Conservation (phyloP, 2,888 invertebrate species). For the Luperina nickerlii region DNA sequence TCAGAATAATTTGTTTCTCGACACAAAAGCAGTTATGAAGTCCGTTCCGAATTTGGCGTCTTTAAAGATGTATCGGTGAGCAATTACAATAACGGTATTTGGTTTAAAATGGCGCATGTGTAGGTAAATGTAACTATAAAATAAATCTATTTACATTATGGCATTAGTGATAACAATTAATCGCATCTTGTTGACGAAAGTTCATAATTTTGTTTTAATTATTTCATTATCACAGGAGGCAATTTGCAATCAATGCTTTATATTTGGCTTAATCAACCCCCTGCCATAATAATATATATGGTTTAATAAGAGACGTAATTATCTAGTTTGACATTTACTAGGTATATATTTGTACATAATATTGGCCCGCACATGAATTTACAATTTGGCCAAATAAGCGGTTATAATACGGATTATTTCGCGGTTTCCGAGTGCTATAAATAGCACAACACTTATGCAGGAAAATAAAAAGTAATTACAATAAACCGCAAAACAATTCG, state of each 20-base stretch:
- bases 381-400: conserved; percentile 57
- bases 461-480: conserved; percentile 18
- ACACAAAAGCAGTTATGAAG: conserved; percentile 46
- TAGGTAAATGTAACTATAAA: conserved; percentile 66
- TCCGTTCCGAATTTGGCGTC: conserved; percentile 66
- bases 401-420: conserved; percentile 29
- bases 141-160: conserved; percentile 69
- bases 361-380: conserved; percentile 55
- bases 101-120: conserved; percentile 74
- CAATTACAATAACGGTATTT: conserved; percentile 73
- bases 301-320: conserved; percentile 19
- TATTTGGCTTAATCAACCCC: conserved; percentile 47
- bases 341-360: conserved; percentile 55
- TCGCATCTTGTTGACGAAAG: conserved; percentile 49
- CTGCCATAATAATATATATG: conserved; percentile 25
- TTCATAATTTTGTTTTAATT: conserved; percentile 41
- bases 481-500: conserved; percentile 30
- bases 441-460: conserved; percentile 8
- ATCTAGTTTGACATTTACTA: conserved; percentile 51
- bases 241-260: conserved; percentile 31
- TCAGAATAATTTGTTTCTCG: conserved; percentile 23
- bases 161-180: conserved; percentile 63
- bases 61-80: conserved; percentile 61
- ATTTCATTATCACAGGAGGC: conserved; percentile 41
- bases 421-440: conserved; percentile 19